Evolutionary conservation across 2,113 vertebrate genomes (phyloP), one percentile per base, ranked within the genome.

Genomic region (Platycercus adscitus): DNA sequence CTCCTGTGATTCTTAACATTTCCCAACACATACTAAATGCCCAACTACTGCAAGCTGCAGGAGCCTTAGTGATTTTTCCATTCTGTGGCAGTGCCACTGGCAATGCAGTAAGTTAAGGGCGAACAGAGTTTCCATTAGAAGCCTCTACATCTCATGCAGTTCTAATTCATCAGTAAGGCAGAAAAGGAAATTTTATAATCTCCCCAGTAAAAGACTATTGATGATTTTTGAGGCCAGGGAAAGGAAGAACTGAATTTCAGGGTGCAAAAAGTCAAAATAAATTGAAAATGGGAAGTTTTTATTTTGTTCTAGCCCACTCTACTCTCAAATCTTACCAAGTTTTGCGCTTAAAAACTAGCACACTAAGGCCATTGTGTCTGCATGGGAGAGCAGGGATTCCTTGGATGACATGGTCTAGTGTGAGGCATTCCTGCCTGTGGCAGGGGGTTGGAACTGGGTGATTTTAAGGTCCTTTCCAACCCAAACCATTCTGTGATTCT

Each of bases 11-110:
- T 86, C 85, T 94, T 92, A 55, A 55, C 33, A 21, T 81, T 92
- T 83, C 65, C 86, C 69, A 79, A 11, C 39, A 49, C 73, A 76
- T 24, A 25, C 20, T 76, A 80, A 82, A 72, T 50, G 25, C 37
- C 49, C 44, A 89, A 7, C 81, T 81, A 81, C 24, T 58, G 61
- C 41, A 87, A 93, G 66, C 92, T 4, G 1, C 52, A 87, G 83
- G 65, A 96, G 53, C 63, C 81, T 35, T 91, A 96, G 91, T 95
- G 96, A 95, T 96, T 96, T 97, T 97, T 96, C 95, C 96, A 73
- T 95, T 94, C 91, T 80, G 49, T 16, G 3, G 78, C 69, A 80
- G 63, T 66, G 96, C 92, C 84, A 87, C 72, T 93, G 95, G 96
- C 94, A 76, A 87, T 86, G 50, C 46, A 87, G 61, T 89, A 81